phyloP scores from a whole-genome alignment of 2,797 vertebrate genomes.

The Bradypodion pumilum region DNA sequence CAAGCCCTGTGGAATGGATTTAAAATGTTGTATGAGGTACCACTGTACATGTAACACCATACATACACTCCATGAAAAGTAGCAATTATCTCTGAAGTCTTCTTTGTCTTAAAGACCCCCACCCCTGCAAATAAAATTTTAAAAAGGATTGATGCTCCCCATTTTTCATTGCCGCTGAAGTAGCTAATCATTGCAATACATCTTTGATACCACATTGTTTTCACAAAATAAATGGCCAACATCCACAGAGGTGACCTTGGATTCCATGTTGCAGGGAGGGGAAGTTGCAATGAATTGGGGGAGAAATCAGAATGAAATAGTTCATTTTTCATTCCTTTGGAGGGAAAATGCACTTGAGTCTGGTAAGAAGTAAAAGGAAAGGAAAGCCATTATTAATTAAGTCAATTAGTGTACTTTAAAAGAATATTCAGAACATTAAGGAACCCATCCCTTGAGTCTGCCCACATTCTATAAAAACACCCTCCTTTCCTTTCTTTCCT shows the following conservation, averaged over 20 bases:
- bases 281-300: constrained; percentile 59
- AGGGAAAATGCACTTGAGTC: constrained; percentile 75
- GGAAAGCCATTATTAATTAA: constrained; percentile 78
- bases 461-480: constrained; percentile 68
- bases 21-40: no score
- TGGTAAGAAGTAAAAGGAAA: constrained; percentile 61
- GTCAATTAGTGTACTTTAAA: constrained; percentile 80
- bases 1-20: no score
- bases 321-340: constrained; percentile 70
- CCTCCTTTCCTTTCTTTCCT: constrained; percentile 24
- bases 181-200: no score
- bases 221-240: neutral
- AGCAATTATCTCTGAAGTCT: neutral
- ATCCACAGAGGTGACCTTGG: constrained; percentile 69
- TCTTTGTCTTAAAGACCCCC: neutral
- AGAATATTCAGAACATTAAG: constrained; percentile 76
- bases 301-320: constrained; percentile 65
- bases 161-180: neutral
- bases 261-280: constrained; percentile 34
- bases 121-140: neutral
- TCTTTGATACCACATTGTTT: neutral
- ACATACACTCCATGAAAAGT: neutral
- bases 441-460: constrained; percentile 64
- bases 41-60: neutral
- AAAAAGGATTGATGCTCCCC: neutral